phyloP scores from a whole-genome alignment of 2,888 invertebrate genomes.

The Bimastos eiseni region DNA sequence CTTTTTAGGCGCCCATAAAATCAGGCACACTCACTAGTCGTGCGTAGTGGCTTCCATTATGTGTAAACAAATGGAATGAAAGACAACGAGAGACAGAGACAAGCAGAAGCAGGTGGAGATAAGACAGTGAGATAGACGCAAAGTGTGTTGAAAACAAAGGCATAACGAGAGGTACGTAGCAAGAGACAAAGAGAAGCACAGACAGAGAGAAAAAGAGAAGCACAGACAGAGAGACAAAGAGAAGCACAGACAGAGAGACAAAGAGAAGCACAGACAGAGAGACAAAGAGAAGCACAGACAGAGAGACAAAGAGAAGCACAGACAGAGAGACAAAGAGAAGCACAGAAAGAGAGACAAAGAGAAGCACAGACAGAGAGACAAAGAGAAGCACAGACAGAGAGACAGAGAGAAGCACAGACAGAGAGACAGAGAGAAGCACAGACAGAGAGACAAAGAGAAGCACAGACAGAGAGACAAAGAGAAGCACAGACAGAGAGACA shows the following conservation, averaged over 20 bases:
- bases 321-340: not conserved
- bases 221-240: not conserved
- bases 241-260: not conserved
- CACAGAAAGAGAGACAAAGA: not conserved
- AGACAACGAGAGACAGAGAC: not conserved
- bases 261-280: not conserved
- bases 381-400: not conserved
- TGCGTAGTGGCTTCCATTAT: not conserved
- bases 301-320: too few relatives aligned
- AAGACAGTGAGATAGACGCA: too few relatives aligned
- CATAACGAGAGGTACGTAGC: not conserved
- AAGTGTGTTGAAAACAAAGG: not conserved
- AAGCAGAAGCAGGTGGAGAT: not conserved
- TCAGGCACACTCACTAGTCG: not conserved
- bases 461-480: not conserved
- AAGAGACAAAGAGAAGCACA: too few relatives aligned
- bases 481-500: not conserved
- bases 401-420: too few relatives aligned
- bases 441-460: not conserved
- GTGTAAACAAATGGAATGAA: not conserved
- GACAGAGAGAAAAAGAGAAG: not conserved
- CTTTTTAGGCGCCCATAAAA: not conserved
- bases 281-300: too few relatives aligned
- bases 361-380: not conserved
- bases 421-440: too few relatives aligned